Evolutionary conservation across 2,797 vertebrate genomes (phyloP).

Genomic region (Leontopithecus rosalia): DNA sequence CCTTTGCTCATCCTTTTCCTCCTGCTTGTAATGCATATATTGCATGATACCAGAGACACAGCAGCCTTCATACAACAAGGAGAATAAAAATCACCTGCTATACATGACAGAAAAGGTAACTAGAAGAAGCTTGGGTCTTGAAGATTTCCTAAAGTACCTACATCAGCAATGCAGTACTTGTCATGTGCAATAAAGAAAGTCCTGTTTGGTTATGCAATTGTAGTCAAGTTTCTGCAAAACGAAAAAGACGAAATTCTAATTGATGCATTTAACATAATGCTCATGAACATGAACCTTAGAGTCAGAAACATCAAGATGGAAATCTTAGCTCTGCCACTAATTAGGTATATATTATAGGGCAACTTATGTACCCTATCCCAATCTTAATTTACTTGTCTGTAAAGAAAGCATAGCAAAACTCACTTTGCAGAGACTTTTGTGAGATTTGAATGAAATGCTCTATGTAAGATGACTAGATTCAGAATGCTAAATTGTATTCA

Average conservation of each 20-base stretch:
- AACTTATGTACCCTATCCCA: not conserved
- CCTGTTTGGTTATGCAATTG: not conserved
- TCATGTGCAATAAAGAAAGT: not conserved
- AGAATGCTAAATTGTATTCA: not conserved
- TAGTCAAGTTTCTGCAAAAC: not conserved
- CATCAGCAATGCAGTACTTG: too few relatives aligned
- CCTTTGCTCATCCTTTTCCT: not conserved
- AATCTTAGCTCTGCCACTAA: not conserved
- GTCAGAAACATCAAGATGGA: not conserved
- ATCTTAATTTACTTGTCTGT: not conserved
- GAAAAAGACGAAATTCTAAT: not conserved
- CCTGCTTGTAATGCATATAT: not conserved
- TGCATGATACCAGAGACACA: not conserved
- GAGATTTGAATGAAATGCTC: not conserved
- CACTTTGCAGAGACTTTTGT: not conserved
- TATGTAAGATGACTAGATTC: not conserved
- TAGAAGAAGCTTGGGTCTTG: not conserved
- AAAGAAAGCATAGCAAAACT: slow-evolving; percentile 6
- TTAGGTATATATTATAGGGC: not conserved
- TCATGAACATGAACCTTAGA: not conserved
- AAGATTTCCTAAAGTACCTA: not conserved
- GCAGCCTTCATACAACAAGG: not conserved
- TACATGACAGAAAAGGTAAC: not conserved
- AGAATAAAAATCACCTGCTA: not conserved
- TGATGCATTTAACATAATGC: not conserved